Percentiles rank a stretch among this genome's conserved stretches.
phyloP scores from a whole-genome alignment of 2,113 vertebrate species.

The Campylorhamphus procurvoides region DNA sequence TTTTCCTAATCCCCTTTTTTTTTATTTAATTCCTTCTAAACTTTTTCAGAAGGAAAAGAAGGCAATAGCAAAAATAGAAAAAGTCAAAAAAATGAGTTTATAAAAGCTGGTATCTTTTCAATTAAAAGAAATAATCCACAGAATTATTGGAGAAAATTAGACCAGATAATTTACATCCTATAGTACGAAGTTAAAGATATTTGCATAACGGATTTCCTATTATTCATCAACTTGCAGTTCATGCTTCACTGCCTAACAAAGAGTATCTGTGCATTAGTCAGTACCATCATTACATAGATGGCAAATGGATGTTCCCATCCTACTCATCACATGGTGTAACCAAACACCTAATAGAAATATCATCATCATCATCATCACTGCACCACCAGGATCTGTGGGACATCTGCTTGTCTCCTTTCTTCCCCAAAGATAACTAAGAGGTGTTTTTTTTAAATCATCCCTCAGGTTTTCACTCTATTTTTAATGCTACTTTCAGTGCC shows the following conservation, averaged over 20 bases:
- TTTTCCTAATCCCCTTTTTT: background rate
- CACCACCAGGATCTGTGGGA: background rate
- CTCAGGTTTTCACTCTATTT: background rate
- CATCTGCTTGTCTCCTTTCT: background rate
- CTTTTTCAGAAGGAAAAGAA: background rate
- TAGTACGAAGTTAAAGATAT: background rate
- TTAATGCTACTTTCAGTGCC: background rate
- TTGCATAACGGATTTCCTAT: constrained; percentile 6
- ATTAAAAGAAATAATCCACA: background rate
- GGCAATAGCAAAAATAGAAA: background rate
- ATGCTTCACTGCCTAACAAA: background rate
- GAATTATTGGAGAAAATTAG: background rate
- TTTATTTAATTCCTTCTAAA: background rate
- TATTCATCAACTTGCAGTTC: background rate
- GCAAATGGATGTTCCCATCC: background rate
- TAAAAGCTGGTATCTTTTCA: background rate
- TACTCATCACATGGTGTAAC: background rate
- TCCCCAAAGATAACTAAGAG: background rate
- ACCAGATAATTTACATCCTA: background rate
- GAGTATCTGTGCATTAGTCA: background rate
- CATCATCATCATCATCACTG: background rate
- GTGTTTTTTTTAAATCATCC: background rate
- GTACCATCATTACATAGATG: background rate
- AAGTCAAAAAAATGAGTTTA: background rate
- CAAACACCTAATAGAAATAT: background rate